Base-by-base conservation (phyloP, 1,140 invertebrate species). In the Drosophila carrolli region DNA sequence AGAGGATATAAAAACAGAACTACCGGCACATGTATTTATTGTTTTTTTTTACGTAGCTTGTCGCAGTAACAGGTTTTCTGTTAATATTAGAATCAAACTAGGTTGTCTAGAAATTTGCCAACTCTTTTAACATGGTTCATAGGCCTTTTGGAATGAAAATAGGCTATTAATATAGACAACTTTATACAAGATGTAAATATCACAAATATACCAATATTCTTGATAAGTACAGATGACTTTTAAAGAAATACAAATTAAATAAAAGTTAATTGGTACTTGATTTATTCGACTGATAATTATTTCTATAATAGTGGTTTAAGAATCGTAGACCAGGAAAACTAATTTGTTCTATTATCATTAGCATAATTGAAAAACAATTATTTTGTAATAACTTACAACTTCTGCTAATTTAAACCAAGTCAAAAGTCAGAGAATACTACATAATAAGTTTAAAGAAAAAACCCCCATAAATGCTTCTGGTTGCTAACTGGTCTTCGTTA, bases 401-500 rank as follows among this genome's bases (percentile, higher is more conserved):
- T 53, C 8, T 2, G 0, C 7, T 51, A 50, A 51, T 7, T 23
- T 59, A 7, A 1, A 5, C 10, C 32, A 37, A 53, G 10, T 38
- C 5, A 32, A 58, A n/a, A 47, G 8, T n/a, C 5, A 57, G 23
- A 40, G 23, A 61, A 38, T 27, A 19, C 23, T 23, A 4, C 23
- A 23, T 23, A 23, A 23, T 23, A 23, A 4, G 23, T 4, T 4
- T 4, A 23, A 4, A 23, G 23, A 23, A 56, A 56, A 48, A 48
- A 38, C 0, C 57, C 43, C 56, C 57, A 4, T 5, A 66, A 40
- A 37, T 14, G 27, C 14, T 40, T 40, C 27, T n/a, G 19, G 62
- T 70, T 70, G 47, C 67, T 41, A 48, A 71, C 63, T 57, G 51
- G 67, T 70, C 41, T 47, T 56, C 11, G 35, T 48, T 57, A 47